These are phyloP conservation scores for Halichoeres trimaculatus DNA, from an alignment of 2,113 vertebrate species.

Conservation along the genomic window DNA sequence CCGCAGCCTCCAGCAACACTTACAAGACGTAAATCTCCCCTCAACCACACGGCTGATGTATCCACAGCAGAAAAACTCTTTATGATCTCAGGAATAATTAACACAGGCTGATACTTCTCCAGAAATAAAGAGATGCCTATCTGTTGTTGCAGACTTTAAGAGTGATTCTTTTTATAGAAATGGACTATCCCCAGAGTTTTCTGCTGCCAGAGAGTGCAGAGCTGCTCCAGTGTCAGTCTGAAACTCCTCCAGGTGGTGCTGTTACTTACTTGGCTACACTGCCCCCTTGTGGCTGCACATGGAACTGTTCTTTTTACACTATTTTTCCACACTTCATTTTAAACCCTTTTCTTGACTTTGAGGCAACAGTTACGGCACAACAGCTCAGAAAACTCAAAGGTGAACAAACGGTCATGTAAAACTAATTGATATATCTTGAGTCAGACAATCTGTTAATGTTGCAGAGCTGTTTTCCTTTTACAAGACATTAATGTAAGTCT, in stretches of 20 bases:
- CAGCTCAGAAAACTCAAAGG: no score
- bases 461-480: no score
- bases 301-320: constrained; percentile 16
- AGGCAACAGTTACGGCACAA: background rate
- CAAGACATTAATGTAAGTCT: no score
- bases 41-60: constrained; percentile 54
- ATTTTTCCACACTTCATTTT: no score
- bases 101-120: background rate
- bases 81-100: constrained; percentile 20
- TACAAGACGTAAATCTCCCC: constrained; percentile 50
- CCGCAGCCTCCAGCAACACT: constrained; percentile 60
- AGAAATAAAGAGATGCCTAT: background rate
- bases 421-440: no score
- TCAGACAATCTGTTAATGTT: no score
- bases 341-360: background rate
- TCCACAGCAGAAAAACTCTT: constrained; percentile 34
- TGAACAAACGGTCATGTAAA: no score
- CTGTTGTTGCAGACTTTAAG: constrained; percentile 12
- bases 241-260: background rate
- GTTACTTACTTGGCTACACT: constrained; percentile 11
- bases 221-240: background rate
- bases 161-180: background rate
- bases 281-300: constrained; percentile 57
- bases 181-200: background rate
- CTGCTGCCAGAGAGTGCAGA: constrained; percentile 13